A percentile compares a stretch with the other conserved stretches of the same genome.
phyloP scores from a whole-genome alignment of 2,888 invertebrate genomes.

The Onchidella celtica region DNA sequence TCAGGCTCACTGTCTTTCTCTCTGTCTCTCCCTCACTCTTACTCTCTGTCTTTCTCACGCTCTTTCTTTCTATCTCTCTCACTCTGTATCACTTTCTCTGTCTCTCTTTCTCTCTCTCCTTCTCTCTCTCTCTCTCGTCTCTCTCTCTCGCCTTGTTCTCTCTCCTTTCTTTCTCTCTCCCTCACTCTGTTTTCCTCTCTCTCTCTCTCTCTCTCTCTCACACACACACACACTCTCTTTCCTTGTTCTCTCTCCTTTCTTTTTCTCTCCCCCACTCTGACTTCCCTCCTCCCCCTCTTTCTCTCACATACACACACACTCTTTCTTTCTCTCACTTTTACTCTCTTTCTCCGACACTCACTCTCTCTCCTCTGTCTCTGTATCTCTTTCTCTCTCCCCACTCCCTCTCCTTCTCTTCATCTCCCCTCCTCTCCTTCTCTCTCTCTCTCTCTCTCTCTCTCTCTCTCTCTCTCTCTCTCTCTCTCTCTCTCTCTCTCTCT shows the following conservation, averaged over 20 bases:
- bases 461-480: neutral
- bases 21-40: too few relatives aligned
- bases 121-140: too few relatives aligned
- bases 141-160: too few relatives aligned
- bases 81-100: too few relatives aligned
- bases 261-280: neutral
- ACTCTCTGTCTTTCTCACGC: too few relatives aligned
- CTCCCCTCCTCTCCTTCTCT: neutral
- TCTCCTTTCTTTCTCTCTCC: too few relatives aligned
- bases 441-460: slow-evolving; percentile 4
- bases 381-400: slow-evolving; percentile 5
- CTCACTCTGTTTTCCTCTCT: too few relatives aligned
- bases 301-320: neutral
- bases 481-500: neutral
- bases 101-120: too few relatives aligned
- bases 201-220: too few relatives aligned
- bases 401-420: slow-evolving; percentile 19
- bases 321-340: neutral
- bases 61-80: too few relatives aligned
- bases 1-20: too few relatives aligned
- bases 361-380: neutral
- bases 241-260: neutral
- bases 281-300: neutral
- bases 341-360: neutral
- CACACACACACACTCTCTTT: neutral